Conservation (phyloP, 2,888 invertebrate species). For the Peribatodes rhomboidaria region DNA sequence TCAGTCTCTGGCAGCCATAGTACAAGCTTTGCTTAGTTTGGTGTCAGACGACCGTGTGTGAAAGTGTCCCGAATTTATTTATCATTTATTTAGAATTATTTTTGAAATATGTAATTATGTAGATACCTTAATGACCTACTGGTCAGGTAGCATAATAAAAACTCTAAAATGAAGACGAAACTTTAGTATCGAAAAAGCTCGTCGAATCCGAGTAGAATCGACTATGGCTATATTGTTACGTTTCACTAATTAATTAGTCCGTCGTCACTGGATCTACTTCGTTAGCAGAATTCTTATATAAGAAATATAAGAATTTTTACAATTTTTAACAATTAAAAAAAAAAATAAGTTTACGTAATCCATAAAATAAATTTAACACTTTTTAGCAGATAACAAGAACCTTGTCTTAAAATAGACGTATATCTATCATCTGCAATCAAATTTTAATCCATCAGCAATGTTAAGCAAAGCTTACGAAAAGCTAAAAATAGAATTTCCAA, state of each 20-base stretch:
- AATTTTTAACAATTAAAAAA: not conserved
- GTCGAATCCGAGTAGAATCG: not conserved
- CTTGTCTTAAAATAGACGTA: not conserved
- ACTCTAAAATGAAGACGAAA: not conserved
- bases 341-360: too few relatives aligned
- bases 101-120: not conserved
- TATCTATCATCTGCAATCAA: not conserved
- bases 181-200: not conserved
- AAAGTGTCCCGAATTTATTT: too few relatives aligned
- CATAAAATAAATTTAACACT: not conserved
- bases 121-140: too few relatives aligned
- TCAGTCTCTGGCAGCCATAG: too few relatives aligned
- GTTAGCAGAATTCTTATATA: conserved; percentile 2
- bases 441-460: too few relatives aligned
- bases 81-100: not conserved
- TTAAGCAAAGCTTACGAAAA: not conserved
- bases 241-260: conserved; percentile 11
- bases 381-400: too few relatives aligned
- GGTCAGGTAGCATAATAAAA: conserved; percentile 1
- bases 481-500: too few relatives aligned
- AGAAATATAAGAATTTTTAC: not conserved
- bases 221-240: not conserved
- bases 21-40: too few relatives aligned
- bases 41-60: too few relatives aligned
- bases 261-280: conserved; percentile 7